These are phyloP conservation scores for Drosophila nannoptera DNA, from an alignment of 1,140 invertebrate species.

Conservation along the genomic window DNA sequence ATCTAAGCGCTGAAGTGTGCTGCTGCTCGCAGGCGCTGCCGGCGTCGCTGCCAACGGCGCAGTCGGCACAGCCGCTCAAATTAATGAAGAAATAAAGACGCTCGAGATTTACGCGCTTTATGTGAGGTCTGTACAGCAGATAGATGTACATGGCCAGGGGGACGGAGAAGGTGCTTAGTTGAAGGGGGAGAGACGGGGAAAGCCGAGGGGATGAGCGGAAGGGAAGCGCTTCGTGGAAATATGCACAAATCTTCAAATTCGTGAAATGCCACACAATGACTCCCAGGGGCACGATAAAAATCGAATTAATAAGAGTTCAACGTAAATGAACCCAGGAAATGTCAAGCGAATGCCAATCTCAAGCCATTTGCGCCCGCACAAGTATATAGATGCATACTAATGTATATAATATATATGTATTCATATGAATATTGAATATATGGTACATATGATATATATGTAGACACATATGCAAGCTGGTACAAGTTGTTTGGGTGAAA, in stretches of 20 bases:
- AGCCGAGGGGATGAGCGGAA: not conserved
- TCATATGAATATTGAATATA: constrained; percentile 30
- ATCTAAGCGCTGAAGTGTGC: constrained; percentile 60
- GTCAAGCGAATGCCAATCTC: constrained; percentile 43
- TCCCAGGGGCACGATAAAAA: constrained; percentile 78
- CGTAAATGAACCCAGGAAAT: constrained; percentile 64
- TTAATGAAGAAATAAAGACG: constrained; percentile 79
- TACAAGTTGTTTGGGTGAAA: too few relatives aligned
- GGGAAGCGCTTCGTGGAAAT: constrained; percentile 39
- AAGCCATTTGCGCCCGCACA: not conserved
- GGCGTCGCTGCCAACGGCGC: constrained; percentile 33
- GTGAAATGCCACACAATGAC: constrained; percentile 77
- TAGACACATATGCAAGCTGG: too few relatives aligned
- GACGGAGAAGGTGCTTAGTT: too few relatives aligned
- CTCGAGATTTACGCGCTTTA: constrained; percentile 74
- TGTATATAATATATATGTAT: not conserved
- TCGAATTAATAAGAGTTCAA: constrained; percentile 78
- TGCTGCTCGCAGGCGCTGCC: constrained; percentile 15
- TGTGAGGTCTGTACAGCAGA: constrained; percentile 34
- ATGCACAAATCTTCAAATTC: constrained; percentile 69
- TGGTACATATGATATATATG: too few relatives aligned
- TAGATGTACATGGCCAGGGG: not conserved
- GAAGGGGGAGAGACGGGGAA: not conserved
- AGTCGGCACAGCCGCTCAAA: constrained; percentile 54
- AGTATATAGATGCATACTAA: not conserved